phyloP scores from a whole-genome alignment of 1,140 invertebrate genomes.

The Drosophila saltans region DNA sequence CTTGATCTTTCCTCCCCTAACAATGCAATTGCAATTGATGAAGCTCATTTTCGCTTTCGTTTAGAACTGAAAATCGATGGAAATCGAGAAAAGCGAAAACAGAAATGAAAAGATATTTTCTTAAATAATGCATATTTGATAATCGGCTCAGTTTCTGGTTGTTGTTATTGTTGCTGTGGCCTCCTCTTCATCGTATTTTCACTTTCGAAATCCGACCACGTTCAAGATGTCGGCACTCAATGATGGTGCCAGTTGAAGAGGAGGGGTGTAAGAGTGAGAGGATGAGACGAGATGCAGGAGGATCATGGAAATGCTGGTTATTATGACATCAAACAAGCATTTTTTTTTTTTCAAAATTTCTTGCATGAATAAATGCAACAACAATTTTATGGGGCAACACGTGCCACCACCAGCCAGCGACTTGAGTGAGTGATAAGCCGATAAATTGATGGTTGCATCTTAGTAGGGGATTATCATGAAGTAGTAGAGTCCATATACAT shows the following conservation, averaged over 20 bases:
- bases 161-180: slow-evolving; percentile 8
- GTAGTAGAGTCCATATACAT: not conserved
- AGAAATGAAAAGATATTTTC: not conserved
- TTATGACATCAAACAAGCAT: slow-evolving; percentile 55
- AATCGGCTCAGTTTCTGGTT: slow-evolving; percentile 23
- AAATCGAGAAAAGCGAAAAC: not conserved
- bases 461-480: not conserved
- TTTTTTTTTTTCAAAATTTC: slow-evolving; percentile 27
- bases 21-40: not conserved
- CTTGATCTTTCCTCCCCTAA: not conserved
- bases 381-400: slow-evolving; percentile 20
- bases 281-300: slow-evolving; percentile 5
- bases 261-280: slow-evolving; percentile 1
- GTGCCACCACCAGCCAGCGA: slow-evolving; percentile 37
- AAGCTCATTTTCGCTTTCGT: slow-evolving; percentile 10
- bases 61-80: not conserved
- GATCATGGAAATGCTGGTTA: slow-evolving; percentile 42
- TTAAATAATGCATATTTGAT: slow-evolving; percentile 42
- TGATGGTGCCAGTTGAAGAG: not conserved
- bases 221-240: slow-evolving; percentile 23
- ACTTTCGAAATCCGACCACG: slow-evolving; percentile 64
- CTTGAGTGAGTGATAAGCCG: slow-evolving; percentile 30
- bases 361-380: slow-evolving; percentile 29
- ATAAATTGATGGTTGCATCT: slow-evolving; percentile 17
- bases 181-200: slow-evolving; percentile 53